Evolutionary conservation across 23 tunicate genomes (phyloP), one percentile per base, ranked within the genome.

Genomic region (Halocynthia roretzi): DNA sequence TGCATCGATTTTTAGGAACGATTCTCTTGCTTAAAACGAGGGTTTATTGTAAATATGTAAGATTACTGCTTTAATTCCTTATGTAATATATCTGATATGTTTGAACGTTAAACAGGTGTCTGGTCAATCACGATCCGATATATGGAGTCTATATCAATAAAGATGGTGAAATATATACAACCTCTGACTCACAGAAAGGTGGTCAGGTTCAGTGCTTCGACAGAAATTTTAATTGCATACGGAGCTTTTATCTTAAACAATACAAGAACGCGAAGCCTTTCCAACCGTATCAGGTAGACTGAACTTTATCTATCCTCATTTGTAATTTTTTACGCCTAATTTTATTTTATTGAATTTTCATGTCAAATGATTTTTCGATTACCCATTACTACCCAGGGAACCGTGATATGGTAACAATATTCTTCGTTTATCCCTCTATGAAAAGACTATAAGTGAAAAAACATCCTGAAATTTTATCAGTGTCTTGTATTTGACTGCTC

Each of bases 241-340:
- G 77, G 51, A 81, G 83, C 20, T 91, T 91, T 56, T 84, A 67
- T 12, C 19, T 80, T 5, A 71, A 83, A 72, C 62, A 85, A 6
- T 80, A 87, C 48, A 91, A 91, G 75, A 68, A 52, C 12, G 91
- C 87, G 72, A 91, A 82, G 76, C 63, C 81, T 9, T 91, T 85
- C 58, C 84, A 85, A 58, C 87, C 97, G 48, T 91, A 72, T 83
- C 97, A 91, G 85, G 97, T 91, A 77, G 8, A 52, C 14, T 72
- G 17, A 72, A 15, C 11, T 72, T 68, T 68, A 18, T 5, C 14
- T 18, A 17, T 18, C 64, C 64, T 58, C n/a, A 14, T 58, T 58
- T 58, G 64, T 15, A 1, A 2, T n/a, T 15, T 14, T 31, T 31
- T 31, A 0, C 44, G 44, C 44, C 44, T 31, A 31, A 31, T 31